Conservation (phyloP, 1,140 invertebrate species). For the Matsumurasca onukii region DNA sequence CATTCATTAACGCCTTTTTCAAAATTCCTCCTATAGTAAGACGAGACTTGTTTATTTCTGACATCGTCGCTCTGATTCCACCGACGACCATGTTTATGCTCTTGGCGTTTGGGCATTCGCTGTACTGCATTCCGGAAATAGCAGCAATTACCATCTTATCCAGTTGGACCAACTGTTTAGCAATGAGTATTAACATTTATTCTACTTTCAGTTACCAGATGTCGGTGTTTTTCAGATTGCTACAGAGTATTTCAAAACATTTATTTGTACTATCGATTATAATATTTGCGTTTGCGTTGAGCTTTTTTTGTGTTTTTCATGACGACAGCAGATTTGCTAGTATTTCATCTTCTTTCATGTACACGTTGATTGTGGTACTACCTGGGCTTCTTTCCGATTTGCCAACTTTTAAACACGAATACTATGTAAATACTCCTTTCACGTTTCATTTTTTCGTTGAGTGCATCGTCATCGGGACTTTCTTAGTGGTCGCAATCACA, state of each 20-base stretch:
- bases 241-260: constrained; percentile 4
- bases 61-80: background rate
- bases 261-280: background rate
- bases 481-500: background rate
- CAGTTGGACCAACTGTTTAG: background rate
- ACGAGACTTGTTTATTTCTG: background rate
- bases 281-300: background rate
- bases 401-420: background rate
- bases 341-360: constrained; percentile 1
- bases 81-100: background rate
- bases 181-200: background rate
- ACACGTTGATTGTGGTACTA: constrained; percentile 43
- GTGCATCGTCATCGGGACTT: background rate
- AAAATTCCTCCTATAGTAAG: background rate
- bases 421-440: background rate
- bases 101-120: background rate
- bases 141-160: background rate
- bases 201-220: background rate
- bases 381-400: constrained; percentile 44
- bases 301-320: constrained; percentile 10
- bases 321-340: background rate
- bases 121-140: background rate
- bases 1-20: background rate
- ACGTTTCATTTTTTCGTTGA: constrained; percentile 8
- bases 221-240: constrained; percentile 5